Conservation (phyloP, 2,113 vertebrate species). For the Sigmodon hispidus region DNA sequence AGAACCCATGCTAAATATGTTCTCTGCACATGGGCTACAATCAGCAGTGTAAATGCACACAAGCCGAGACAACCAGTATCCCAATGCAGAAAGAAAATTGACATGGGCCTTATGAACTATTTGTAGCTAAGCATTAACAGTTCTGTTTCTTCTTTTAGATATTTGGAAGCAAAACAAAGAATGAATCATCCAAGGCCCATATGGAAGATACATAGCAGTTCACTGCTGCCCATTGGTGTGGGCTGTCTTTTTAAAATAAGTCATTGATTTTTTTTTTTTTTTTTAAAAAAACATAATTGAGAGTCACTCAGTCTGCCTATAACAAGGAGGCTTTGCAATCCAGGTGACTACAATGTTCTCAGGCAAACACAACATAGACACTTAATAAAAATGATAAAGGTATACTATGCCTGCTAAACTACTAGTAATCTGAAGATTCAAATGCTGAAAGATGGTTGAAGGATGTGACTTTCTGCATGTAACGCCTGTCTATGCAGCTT, state of each 20-base stretch:
- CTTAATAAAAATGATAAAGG: conserved; percentile 2
- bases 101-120: not conserved
- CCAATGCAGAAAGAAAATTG: not conserved
- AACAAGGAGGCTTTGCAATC: not conserved
- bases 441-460: conserved; percentile 12
- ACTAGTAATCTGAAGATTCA: conserved; percentile 23
- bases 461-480: not conserved
- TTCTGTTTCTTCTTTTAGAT: not conserved
- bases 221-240: not conserved
- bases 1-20: not conserved
- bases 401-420: not conserved
- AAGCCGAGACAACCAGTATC: conserved; percentile 22
- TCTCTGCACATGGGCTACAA: not conserved
- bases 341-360: conserved; percentile 1
- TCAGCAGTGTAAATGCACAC: conserved; percentile 21
- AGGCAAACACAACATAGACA: conserved; percentile 27
- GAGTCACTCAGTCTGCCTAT: not conserved
- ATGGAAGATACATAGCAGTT: not conserved
- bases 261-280: conserved; percentile 9
- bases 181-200: not conserved
- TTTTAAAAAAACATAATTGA: conserved; percentile 25
- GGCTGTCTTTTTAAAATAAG: not conserved
- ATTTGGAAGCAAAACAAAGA: conserved; percentile 18
- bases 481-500: not conserved
- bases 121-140: not conserved